Base-by-base conservation (phyloP, 2,113 vertebrate genomes). In the Ceratotherium simum region DNA sequence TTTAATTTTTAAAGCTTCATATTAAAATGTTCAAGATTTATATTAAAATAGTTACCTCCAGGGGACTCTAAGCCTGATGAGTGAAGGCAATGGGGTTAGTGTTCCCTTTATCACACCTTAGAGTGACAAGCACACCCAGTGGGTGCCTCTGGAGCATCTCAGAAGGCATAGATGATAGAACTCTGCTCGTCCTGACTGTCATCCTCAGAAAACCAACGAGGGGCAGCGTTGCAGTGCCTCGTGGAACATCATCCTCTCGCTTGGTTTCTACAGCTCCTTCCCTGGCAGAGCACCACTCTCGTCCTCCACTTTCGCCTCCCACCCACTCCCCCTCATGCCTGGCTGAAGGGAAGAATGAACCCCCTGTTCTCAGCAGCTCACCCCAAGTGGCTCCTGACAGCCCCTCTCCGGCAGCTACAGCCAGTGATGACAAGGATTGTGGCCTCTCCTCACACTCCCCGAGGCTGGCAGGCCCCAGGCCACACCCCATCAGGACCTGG, bases 401-500 rank as follows among this genome's bases (percentile, higher is more conserved):
- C 51, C 72, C 64, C 25, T 51, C 36, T 76, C 60, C 3, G 29
- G 48, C 6, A 6, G 64, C 70, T 18, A 17, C 58, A 54, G 80
- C 88, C 75, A 54, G 60, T 2, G 8, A 80, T 58, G 83, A 96
- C 86, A 83, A 64, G 56, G 18, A 78, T 18, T 14, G 14, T 58
- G 31, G 79, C 21, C 8, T 46, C 56, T 39, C 94, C 29, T 46
- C 6, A 0, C 42, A 18, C 14, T 13, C 48, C 31, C 29, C 91
- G 36, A 33, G 67, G 54, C 48, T 27, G 64, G 42, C 56, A 75
- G 60, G 46, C 60, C 60, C 48, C 31, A 12, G 56, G 69, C 79
- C 82, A 87, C 73, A 80, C 42, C 86, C 72, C 73, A 39, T 58
- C 85, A n/a, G 36, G 48, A 96, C 23, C 87, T 88, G 75, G 39